Base-by-base conservation (phyloP, 2,888 invertebrate species). In the Limulus polyphemus region DNA sequence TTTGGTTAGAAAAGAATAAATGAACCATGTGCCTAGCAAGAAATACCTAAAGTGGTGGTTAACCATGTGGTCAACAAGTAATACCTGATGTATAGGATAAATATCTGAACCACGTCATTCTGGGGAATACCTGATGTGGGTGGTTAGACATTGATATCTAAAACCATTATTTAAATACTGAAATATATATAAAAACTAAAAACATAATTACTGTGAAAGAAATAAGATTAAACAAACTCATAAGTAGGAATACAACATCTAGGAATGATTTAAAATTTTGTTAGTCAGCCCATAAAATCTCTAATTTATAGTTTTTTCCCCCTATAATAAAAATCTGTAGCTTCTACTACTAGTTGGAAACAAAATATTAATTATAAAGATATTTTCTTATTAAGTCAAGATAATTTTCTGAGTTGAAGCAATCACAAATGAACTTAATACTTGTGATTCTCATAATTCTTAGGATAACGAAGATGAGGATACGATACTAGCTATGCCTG, bases 401-500 rank as follows among this genome's bases (percentile, higher is more conserved):
- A 57, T n/a, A 13, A n/a, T 47, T 49, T 50, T 1, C 46, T 56
- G 16, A 32, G 46, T 47, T 11, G n/a, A 16, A 55, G 32, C 32
- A 55, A 57, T 1, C 52, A 17, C n/a, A 10, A 7, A 11, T 7
- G 9, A 32, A 32, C 10, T 55, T 3, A 14, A 16, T 7, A 7
- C 10, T 46, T 7, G 9, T n/a, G 9, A n/a, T 11, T 46, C 11
- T 56, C 56, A 56, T n/a, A 13, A 3, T 55, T 5, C 50, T 61
- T 51, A 68, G 64, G 68, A 68, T 58, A 65, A 64, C 50, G 69
- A 69, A 47, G 69, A 70, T 58, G 69, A 70, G 13, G 70, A 69
- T n/a, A 69, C 70, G 3, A 70, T 70, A 14, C 55, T 70, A n/a
- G 68, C 70, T 0, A 70, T 70, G 70, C 69, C 69, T 16, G 67